These are phyloP conservation scores for Oxyruncus cristatus DNA, from an alignment of 2,113 vertebrate species.

Conservation along the genomic window DNA sequence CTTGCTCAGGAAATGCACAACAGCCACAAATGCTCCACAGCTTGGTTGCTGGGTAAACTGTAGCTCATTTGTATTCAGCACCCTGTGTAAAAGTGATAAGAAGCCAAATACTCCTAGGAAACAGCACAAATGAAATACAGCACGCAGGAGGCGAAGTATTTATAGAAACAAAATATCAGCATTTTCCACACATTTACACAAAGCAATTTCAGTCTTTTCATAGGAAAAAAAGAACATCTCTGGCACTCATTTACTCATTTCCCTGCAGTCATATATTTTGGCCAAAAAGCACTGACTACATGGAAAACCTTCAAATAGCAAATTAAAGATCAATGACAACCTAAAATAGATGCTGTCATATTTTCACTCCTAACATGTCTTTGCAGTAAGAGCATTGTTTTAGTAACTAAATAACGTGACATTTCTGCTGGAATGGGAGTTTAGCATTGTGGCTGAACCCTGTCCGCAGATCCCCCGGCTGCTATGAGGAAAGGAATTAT, in stretches of 20 bases:
- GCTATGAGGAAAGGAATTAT: neutral
- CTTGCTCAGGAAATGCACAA: conserved; percentile 43
- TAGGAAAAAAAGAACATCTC: conserved; percentile 64
- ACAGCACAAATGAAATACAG: conserved; percentile 70
- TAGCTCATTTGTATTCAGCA: conserved; percentile 70
- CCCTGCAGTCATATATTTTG: conserved; percentile 61
- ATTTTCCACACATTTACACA: conserved; percentile 82
- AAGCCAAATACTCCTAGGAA: conserved; percentile 74
- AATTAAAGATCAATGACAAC: conserved; percentile 71
- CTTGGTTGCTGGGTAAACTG: conserved; percentile 31
- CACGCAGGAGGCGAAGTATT: conserved; percentile 72
- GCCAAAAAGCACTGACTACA: conserved; percentile 63
- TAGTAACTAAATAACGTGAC: conserved; percentile 62
- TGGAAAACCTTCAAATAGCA: conserved; percentile 62
- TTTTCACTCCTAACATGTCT: conserved; percentile 54
- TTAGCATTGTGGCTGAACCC: neutral
- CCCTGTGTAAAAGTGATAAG: conserved; percentile 72
- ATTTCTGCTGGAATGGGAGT: conserved; percentile 26
- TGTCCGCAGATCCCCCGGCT: neutral
- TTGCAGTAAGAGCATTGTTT: conserved; percentile 57
- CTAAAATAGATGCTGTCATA: conserved; percentile 64
- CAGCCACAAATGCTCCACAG: conserved; percentile 26
- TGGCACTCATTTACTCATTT: conserved; percentile 64
- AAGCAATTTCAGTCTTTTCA: conserved; percentile 78
- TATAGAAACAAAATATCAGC: conserved; percentile 85